Conservation (phyloP, 2,888 invertebrate genomes). For the Maniola hyperantus region DNA sequence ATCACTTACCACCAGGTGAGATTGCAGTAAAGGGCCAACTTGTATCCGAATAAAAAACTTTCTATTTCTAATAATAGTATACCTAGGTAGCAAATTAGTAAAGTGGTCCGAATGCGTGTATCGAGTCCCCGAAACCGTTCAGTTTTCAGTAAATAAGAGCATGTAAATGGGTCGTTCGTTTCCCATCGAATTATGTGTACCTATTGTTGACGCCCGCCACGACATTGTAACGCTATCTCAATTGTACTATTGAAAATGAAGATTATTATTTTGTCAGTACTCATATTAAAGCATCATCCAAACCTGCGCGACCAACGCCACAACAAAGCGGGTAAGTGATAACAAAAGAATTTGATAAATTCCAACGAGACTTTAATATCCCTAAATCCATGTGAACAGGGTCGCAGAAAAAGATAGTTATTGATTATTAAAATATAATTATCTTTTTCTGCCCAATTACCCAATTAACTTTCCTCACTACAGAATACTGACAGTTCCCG, state of each 20-base stretch:
- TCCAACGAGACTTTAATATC: too few species aligned
- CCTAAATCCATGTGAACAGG: too few species aligned
- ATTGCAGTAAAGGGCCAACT: too few species aligned
- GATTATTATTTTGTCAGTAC: background rate
- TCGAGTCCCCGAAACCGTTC: conserved; percentile 17
- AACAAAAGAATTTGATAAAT: too few species aligned
- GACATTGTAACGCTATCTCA: conserved; percentile 12
- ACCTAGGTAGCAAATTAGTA: background rate
- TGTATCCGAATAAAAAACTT: too few species aligned
- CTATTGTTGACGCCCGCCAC: conserved; percentile 18
- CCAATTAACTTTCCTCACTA: background rate
- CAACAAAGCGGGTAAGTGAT: too few species aligned
- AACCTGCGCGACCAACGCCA: too few species aligned
- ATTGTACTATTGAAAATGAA: conserved; percentile 9
- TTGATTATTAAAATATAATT: background rate
- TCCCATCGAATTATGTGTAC: conserved; percentile 26
- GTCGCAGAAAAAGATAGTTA: too few species aligned
- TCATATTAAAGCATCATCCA: too few species aligned
- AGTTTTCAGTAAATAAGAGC: conserved; percentile 25
- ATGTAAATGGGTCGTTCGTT: conserved; percentile 24
- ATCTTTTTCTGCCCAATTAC: background rate
- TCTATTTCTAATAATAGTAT: too few species aligned
- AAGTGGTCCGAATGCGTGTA: background rate
- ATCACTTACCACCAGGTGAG: too few species aligned
- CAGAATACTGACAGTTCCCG: background rate